These are phyloP conservation scores for Laothoe populi DNA, from an alignment of 2,888 invertebrate genomes.

Conservation along the genomic window DNA sequence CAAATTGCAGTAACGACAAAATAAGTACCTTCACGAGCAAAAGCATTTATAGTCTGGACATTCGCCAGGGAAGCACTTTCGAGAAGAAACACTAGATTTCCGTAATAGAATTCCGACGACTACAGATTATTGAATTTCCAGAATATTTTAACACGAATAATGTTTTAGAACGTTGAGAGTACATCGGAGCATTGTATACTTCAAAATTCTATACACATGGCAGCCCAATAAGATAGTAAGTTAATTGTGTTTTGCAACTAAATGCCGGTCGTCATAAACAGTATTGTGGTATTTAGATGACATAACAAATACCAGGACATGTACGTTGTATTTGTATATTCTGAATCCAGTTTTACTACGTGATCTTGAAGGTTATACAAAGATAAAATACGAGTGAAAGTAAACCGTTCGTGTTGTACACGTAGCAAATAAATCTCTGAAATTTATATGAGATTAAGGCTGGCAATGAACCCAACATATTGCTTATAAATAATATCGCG, in stretches of 20 bases:
- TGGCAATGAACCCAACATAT: conserved; percentile 11
- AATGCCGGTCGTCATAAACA: neutral
- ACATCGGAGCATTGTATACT: neutral
- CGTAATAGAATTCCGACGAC: neutral
- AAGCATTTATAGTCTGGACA: conserved; percentile 1
- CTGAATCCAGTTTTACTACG: conserved; percentile 51
- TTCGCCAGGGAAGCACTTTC: conserved; percentile 8
- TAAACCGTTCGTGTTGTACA: conserved; percentile 42
- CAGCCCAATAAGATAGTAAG: neutral
- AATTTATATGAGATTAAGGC: conserved; percentile 34
- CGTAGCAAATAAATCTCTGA: conserved; percentile 42
- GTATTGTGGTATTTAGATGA: conserved; percentile 14
- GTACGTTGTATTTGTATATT: conserved; percentile 2
- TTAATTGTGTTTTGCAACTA: conserved; percentile 8
- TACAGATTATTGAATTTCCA: conserved; percentile 12
- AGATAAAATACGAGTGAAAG: conserved; percentile 60
- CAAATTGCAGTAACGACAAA: neutral
- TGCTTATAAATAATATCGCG: conserved; percentile 34
- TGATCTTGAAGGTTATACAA: conserved; percentile 51
- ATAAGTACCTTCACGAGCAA: conserved; percentile 7
- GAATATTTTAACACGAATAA: neutral
- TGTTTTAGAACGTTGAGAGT: conserved; percentile 3
- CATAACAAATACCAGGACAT: conserved; percentile 42
- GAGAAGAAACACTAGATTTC: neutral
- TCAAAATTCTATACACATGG: conserved; percentile 10